A percentile compares a stretch with the other conserved stretches of the same genome.
Conservation (phyloP, 2,888 invertebrate genomes). For the Mamestra brassicae region DNA sequence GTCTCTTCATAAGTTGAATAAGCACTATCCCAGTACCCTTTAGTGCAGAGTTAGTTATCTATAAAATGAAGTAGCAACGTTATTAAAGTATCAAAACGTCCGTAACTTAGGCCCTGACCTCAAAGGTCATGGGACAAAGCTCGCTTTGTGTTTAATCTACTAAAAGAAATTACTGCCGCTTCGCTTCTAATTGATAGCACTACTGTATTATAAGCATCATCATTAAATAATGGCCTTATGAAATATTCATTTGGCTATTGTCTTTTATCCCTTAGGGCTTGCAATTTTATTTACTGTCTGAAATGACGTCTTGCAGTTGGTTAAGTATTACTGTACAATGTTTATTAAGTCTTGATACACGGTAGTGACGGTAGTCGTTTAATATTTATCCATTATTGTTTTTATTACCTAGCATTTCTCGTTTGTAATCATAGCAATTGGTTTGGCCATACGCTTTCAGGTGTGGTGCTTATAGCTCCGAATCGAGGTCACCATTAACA, state of each 20-base stretch:
- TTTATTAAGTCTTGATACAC: conserved; percentile 60
- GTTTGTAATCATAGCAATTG: conserved; percentile 57
- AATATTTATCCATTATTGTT: conserved; percentile 54
- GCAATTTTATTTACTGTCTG: conserved; percentile 66
- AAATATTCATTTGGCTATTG: conserved; percentile 81
- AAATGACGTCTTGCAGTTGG: conserved; percentile 63
- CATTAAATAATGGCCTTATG: conserved; percentile 79
- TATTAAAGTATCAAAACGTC: conserved; percentile 58
- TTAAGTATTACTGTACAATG: conserved; percentile 59
- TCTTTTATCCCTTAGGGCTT: conserved; percentile 66
- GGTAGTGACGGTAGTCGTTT: conserved; percentile 56
- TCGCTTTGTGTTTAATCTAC: conserved; percentile 70
- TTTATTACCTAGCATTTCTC: conserved; percentile 53
- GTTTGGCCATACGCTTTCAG: conserved; percentile 54
- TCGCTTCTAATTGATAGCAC: conserved; percentile 79
- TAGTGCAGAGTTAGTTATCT: conserved; percentile 7
- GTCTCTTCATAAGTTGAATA: conserved; percentile 10
- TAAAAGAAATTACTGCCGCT: conserved; percentile 77
- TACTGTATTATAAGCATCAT: conserved; percentile 77
- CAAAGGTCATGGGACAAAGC: conserved; percentile 73
- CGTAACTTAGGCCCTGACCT: conserved; percentile 60
- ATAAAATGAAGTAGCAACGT: conserved; percentile 48
- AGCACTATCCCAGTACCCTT: conserved; percentile 6
- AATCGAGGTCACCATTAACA: conserved; percentile 68
- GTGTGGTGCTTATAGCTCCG: conserved; percentile 44